phyloP scores from a whole-genome alignment of 2,888 invertebrate species.

The Oxyteleia sp. region DNA sequence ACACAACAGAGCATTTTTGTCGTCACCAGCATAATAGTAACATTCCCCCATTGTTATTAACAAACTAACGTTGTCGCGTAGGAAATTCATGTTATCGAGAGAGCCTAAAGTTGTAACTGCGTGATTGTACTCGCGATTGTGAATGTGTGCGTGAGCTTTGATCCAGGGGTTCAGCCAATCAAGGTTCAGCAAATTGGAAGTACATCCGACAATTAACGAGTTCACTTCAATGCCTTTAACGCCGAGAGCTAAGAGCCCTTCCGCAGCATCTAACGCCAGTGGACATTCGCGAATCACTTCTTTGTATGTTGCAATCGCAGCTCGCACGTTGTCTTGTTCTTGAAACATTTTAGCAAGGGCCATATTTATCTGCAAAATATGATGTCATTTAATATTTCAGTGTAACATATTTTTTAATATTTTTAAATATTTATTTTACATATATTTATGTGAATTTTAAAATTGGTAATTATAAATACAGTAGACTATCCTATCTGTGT shows the following conservation, averaged over 20 bases:
- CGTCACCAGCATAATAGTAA: constrained; percentile 80
- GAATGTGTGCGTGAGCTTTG: constrained; percentile 90
- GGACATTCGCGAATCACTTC: constrained; percentile 93
- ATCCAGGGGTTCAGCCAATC: constrained; percentile 90
- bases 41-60: constrained; percentile 92
- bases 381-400: too few species aligned
- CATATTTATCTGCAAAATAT: constrained; percentile 89
- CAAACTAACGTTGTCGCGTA: constrained; percentile 91
- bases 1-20: constrained; percentile 79
- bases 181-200: constrained; percentile 82
- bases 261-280: constrained; percentile 92
- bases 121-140: constrained; percentile 90
- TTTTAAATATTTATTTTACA: too few species aligned
- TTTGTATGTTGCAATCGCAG: constrained; percentile 92
- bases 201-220: constrained; percentile 90
- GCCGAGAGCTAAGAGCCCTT: constrained; percentile 91
- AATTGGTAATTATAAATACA: too few species aligned
- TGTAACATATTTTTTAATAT: too few species aligned
- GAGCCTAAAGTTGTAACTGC: constrained; percentile 91
- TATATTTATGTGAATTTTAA: too few species aligned
- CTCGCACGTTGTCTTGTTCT: constrained; percentile 91
- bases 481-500: too few species aligned
- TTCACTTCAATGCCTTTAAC: constrained; percentile 93
- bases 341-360: constrained; percentile 92
- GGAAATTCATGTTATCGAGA: constrained; percentile 90